Conservation (phyloP, 2,797 vertebrate genomes). For the Myotis myotis region DNA sequence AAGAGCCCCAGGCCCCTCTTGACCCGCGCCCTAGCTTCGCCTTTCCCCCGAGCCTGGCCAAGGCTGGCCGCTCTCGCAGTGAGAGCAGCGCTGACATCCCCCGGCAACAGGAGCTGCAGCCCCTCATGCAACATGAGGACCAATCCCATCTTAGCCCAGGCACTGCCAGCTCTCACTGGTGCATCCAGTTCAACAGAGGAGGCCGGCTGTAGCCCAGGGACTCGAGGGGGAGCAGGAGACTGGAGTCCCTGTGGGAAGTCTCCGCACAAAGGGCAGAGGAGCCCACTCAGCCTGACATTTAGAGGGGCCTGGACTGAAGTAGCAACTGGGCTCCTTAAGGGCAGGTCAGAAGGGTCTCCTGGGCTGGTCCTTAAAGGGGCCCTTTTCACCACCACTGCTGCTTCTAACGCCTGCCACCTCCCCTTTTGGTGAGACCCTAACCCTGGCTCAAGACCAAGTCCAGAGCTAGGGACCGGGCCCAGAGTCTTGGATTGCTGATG, state of each 20-base stretch:
- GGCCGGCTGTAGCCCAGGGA: slow-evolving; percentile 84
- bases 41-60: slow-evolving; percentile 81
- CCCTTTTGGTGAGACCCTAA: not conserved
- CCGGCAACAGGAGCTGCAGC: slow-evolving; percentile 91
- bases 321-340: not conserved
- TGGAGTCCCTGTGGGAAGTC: not conserved
- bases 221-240: not conserved
- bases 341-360: slow-evolving; percentile 32
- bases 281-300: not conserved
- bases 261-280: not conserved
- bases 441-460: slow-evolving; percentile 20
- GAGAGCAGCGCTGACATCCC: slow-evolving; percentile 82
- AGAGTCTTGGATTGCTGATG: not conserved
- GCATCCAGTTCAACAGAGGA: slow-evolving; percentile 85
- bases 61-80: slow-evolving; percentile 79
- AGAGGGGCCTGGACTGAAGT: slow-evolving; percentile 28
- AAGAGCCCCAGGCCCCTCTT: slow-evolving; percentile 72
- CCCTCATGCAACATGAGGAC: slow-evolving; percentile 89
- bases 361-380: slow-evolving; percentile 44
- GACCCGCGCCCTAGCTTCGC: slow-evolving; percentile 83
- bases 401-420: not conserved
- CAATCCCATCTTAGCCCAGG: slow-evolving; percentile 80
- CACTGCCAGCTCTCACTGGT: slow-evolving; percentile 82
- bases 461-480: not conserved
- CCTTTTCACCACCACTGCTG: not conserved